Evolutionary conservation across 2,888 invertebrate genomes (phyloP), one percentile per base, ranked within the genome.

Genomic region (Dryadula phaetusa): DNA sequence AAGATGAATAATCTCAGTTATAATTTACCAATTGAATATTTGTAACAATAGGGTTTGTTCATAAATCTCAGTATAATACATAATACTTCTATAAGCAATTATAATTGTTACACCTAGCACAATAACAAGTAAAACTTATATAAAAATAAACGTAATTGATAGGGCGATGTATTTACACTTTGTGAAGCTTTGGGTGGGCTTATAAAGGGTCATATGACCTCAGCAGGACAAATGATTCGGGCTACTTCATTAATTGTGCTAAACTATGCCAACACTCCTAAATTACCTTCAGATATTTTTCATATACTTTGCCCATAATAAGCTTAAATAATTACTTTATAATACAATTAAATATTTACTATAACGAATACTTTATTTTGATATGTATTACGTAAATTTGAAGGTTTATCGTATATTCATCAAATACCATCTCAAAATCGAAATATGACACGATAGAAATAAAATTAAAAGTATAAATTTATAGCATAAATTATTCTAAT

Each of bases 161-260:
- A 49, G 66, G 56, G 58, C 49, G 64, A 65, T 70, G 62, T 77
- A 80, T 79, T 80, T 82, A 83, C 79, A 80, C 83, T 84, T 82
- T 81, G 79, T 77, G 79, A 80, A 84, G 84, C 82, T 84, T 87
- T 68, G 72, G 67, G 77, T 81, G 79, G 81, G 80, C 80, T 62
- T 49, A 56, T 63, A 58, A 66, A 80, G 83, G 82, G 81, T 83
- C 80, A 79, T 80, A 77, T 77, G 82, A 74, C 80, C 78, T 82
- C 85, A 80, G 84, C 86, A 87, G 91, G 90, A 90, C 88, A 90
- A 91, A 90, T 88, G 87, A 85, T 86, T 86, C 76, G 82, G 82
- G 82, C 84, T 85, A 88, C 86, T 90, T 88, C 88, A 91, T 90
- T 92, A 92, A 90, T 91, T 89, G 88, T 81, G 85, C 80, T 82